Conservation (phyloP, 2,888 invertebrate species). For the Nemotelus pantherinus region DNA sequence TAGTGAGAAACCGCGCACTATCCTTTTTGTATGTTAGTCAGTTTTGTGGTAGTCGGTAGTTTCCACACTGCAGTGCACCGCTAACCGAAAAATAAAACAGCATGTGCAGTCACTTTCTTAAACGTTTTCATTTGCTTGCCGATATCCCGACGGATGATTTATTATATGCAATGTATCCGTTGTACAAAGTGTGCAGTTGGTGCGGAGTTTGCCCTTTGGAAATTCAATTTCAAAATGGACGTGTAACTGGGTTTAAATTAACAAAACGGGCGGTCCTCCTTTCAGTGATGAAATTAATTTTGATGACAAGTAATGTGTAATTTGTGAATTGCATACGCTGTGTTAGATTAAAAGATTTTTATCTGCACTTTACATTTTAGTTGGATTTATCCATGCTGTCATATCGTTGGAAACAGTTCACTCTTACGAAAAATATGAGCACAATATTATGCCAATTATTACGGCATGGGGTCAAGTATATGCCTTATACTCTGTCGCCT, state of each 20-base stretch:
- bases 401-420: constrained; percentile 12
- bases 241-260: constrained; percentile 16
- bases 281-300: background rate
- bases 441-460: constrained; percentile 21
- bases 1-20: background rate
- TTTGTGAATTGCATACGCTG: background rate
- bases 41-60: background rate
- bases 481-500: constrained; percentile 17
- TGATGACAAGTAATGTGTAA: constrained; percentile 27
- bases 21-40: constrained; percentile 15
- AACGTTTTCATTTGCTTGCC: constrained; percentile 8
- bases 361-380: background rate
- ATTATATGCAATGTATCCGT: constrained; percentile 36
- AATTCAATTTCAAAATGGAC: background rate
- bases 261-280: constrained; percentile 14
- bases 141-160: constrained; percentile 37
- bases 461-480: constrained; percentile 27
- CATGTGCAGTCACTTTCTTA: background rate
- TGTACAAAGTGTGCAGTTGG: constrained; percentile 25
- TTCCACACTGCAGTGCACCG: background rate
- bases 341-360: background rate
- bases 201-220: constrained; percentile 36
- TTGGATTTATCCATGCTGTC: constrained; percentile 9
- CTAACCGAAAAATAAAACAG: background rate
- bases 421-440: constrained; percentile 33